Conservation (phyloP, 2,888 invertebrate species). For the Microctonus brassicae region DNA sequence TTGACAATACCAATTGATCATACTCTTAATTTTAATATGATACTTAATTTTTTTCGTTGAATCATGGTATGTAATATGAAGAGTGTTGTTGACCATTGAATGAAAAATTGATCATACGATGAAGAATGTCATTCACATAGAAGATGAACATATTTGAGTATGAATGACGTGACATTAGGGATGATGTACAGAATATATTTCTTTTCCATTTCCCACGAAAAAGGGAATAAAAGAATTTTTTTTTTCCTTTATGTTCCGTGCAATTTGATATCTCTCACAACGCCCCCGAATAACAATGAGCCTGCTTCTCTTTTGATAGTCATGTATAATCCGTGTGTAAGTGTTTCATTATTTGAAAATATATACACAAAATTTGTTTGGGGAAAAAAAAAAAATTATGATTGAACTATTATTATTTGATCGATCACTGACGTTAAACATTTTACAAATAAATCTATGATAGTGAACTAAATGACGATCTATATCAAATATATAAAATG, state of each 20-base stretch:
- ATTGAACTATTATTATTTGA: slow-evolving; percentile 2
- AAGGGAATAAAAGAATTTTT: neutral
- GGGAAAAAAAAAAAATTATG: neutral
- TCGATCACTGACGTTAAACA: neutral
- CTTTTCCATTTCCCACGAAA: neutral
- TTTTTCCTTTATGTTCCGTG: neutral
- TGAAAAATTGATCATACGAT: neutral
- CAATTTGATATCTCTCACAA: neutral
- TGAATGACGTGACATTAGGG: neutral
- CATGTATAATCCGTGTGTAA: neutral
- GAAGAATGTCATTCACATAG: neutral
- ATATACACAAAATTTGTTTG: neutral
- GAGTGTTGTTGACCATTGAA: slow-evolving; percentile 7
- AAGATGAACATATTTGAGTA: neutral
- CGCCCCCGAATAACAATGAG: neutral
- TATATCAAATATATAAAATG: neutral
- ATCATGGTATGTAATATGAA: neutral
- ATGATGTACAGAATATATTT: neutral
- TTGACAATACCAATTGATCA: neutral
- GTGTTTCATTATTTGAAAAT: neutral
- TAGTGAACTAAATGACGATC: slow-evolving; percentile 14
- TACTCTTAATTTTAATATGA: neutral
- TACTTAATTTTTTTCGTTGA: neutral
- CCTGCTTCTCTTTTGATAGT: neutral
- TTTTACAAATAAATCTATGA: too few relatives aligned